A percentile compares a stretch with the other conserved stretches of the same genome.
These are phyloP conservation scores for Peribatodes rhomboidaria DNA, from an alignment of 2,888 invertebrate genomes.

Conservation along the genomic window DNA sequence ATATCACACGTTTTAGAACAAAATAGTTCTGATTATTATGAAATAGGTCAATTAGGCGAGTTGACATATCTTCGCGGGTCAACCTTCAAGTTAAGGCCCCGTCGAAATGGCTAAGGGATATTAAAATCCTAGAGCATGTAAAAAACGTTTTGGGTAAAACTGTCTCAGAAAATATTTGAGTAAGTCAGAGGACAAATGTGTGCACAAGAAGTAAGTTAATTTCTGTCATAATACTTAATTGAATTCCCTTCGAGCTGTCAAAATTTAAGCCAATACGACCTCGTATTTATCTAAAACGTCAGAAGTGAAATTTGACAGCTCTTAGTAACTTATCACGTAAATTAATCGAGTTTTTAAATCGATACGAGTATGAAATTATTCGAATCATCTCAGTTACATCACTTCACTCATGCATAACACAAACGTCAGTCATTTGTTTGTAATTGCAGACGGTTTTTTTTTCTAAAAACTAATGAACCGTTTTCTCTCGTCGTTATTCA, in stretches of 20 bases:
- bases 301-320: not conserved
- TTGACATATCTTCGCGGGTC: slow-evolving; percentile 62
- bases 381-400: not conserved
- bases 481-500: no score
- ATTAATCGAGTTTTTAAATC: not conserved
- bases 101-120: slow-evolving; percentile 9
- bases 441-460: not conserved
- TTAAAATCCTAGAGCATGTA: slow-evolving; percentile 44
- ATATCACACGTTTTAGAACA: slow-evolving; percentile 73
- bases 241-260: not conserved
- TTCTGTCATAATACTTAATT: not conserved
- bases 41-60: slow-evolving; percentile 74
- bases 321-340: not conserved
- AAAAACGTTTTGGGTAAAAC: slow-evolving; percentile 42
- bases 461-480: not conserved
- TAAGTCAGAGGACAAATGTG: not conserved
- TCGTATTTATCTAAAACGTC: not conserved
- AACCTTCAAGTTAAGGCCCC: slow-evolving; percentile 29
- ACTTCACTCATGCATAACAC: slow-evolving; percentile 2
- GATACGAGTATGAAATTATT: not conserved
- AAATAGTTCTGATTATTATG: slow-evolving; percentile 65
- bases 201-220: not conserved
- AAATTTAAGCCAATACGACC: not conserved
- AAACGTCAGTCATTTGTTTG: slow-evolving; percentile 4
- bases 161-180: slow-evolving; percentile 27